phyloP scores from a whole-genome alignment of 2,113 vertebrate genomes.

The Eptatretus burgeri region DNA sequence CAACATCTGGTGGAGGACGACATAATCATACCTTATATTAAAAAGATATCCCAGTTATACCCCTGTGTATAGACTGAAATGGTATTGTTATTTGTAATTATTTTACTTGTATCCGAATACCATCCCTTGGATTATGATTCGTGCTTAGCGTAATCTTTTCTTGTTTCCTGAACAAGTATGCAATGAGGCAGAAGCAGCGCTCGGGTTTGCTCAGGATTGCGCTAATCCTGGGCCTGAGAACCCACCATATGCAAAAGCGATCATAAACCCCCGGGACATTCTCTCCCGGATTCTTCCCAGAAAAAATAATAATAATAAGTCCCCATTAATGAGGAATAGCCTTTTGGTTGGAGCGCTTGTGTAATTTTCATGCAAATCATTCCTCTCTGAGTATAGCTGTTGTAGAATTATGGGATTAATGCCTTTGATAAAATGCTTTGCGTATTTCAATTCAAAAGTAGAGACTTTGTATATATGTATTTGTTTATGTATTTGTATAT shows the following conservation, averaged over 20 bases:
- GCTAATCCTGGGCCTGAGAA: constrained; percentile 3
- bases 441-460: not conserved
- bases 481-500: too few species aligned
- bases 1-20: too few species aligned
- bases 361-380: constrained; percentile 6
- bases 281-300: not conserved
- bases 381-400: constrained; percentile 1
- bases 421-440: constrained; percentile 5
- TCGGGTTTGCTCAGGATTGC: not conserved
- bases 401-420: constrained; percentile 4
- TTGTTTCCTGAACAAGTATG: not conserved
- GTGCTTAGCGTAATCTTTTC: not conserved
- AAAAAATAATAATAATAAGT: not conserved
- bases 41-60: too few species aligned
- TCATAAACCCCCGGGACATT: not conserved
- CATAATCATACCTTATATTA: too few species aligned
- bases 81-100: constrained; percentile 6
- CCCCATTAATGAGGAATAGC: constrained; percentile 2
- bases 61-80: not conserved
- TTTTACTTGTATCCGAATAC: not conserved
- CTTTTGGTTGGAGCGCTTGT: not conserved
- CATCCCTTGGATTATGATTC: constrained; percentile 5
- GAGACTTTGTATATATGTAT: not conserved
- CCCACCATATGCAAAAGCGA: not conserved
- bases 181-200: constrained; percentile 1